phyloP scores from a whole-genome alignment of 2,113 vertebrate genomes.

The Colossoma macropomum region DNA sequence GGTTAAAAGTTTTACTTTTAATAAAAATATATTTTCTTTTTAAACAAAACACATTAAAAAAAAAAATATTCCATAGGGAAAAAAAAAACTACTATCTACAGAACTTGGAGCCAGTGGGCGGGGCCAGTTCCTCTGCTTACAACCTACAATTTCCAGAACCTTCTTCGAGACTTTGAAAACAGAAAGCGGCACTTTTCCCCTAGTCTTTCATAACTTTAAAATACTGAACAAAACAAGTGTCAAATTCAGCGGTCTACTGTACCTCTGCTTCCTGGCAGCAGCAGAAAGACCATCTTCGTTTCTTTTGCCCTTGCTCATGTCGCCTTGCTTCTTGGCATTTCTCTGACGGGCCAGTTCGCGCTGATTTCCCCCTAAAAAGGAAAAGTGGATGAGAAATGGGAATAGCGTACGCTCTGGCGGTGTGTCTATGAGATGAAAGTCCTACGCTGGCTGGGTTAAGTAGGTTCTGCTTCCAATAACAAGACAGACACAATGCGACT shows the following conservation, averaged over 20 bases:
- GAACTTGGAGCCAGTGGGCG: neutral
- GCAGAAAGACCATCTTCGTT: conserved; percentile 83
- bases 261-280: conserved; percentile 84
- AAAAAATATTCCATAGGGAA: no score
- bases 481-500: no score
- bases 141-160: neutral
- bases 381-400: neutral
- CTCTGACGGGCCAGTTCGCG: conserved; percentile 85
- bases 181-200: neutral
- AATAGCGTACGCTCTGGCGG: no score
- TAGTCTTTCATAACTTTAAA: neutral
- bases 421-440: no score
- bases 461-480: no score
- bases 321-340: conserved; percentile 83
- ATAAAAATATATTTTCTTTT: no score
- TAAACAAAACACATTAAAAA: no score
- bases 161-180: neutral
- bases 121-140: neutral
- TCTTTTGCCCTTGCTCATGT: conserved; percentile 78
- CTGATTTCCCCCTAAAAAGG: conserved; percentile 81
- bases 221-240: neutral
- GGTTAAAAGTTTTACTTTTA: no score
- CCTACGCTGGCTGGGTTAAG: no score
- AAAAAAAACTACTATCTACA: no score
- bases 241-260: no score